phyloP scores from a whole-genome alignment of 2,888 invertebrate species.

The Sinelater perroti region DNA sequence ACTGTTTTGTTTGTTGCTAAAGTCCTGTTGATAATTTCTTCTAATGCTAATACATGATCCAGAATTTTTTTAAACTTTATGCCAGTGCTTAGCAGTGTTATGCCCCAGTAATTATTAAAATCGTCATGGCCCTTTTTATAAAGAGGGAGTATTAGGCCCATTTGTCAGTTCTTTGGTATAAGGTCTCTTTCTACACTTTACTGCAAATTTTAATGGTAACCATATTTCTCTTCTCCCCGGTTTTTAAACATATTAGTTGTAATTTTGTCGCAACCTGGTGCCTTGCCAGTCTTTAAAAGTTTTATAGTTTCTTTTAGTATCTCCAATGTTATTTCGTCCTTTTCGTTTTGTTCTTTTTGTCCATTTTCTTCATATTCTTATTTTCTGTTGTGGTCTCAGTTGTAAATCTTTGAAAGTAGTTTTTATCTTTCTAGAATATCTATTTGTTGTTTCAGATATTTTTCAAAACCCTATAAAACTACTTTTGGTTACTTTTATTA shows the following conservation, averaged over 20 bases:
- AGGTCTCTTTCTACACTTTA: not conserved
- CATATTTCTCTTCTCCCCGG: slow-evolving; percentile 15
- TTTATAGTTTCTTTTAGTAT: slow-evolving; percentile 1
- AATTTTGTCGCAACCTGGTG: slow-evolving; percentile 18
- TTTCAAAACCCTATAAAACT: too few relatives aligned
- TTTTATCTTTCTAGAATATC: too few relatives aligned
- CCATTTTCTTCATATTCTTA: too few relatives aligned
- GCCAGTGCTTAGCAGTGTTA: slow-evolving; percentile 7
- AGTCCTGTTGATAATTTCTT: too few relatives aligned
- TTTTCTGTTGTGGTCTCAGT: too few relatives aligned
- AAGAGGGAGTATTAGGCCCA: not conserved
- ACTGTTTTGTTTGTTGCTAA: too few relatives aligned
- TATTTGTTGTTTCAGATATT: too few relatives aligned
- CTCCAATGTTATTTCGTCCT: not conserved
- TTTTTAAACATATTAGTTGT: slow-evolving; percentile 15
- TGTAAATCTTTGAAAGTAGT: too few relatives aligned
- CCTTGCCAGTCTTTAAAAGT: slow-evolving; percentile 4
- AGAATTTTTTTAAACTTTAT: slow-evolving; percentile 4
- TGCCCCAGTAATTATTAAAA: slow-evolving; percentile 13
- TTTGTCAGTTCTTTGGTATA: slow-evolving; percentile 3
- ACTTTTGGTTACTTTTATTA: too few relatives aligned
- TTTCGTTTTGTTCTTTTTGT: slow-evolving; percentile 6
- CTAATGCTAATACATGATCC: too few relatives aligned
- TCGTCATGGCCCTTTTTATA: slow-evolving; percentile 1
- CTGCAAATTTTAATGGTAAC: too few relatives aligned